Percentiles rank a stretch among this genome's conserved stretches.
phyloP scores from a whole-genome alignment of 92 coral and sea anemone genomes.

The Blastomussa wellsi region DNA sequence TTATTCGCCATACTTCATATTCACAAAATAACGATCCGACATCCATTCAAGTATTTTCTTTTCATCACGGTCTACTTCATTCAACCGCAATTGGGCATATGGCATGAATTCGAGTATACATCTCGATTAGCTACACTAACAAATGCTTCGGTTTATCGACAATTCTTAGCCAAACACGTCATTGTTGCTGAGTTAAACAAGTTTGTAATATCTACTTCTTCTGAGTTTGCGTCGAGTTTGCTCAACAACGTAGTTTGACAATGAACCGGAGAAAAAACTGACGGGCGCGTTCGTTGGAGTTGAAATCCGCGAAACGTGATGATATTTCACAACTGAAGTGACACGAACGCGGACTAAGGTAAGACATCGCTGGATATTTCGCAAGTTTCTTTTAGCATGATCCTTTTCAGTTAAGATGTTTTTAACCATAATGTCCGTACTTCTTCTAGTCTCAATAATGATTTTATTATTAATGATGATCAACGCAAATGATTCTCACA shows the following conservation, averaged over 20 bases:
- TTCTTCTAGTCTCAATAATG: background rate
- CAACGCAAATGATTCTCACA: background rate
- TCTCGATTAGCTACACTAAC: background rate
- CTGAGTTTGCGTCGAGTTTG: background rate
- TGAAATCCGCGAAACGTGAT: background rate
- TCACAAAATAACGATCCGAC: slow-evolving; percentile 16
- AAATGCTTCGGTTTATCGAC: background rate
- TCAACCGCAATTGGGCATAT: slow-evolving; percentile 23
- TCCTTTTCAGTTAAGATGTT: background rate
- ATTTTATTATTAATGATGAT: background rate
- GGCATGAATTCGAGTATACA: slow-evolving; percentile 17
- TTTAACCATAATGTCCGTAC: background rate
- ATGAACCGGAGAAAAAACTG: background rate
- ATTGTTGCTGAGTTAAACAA: slow-evolving; percentile 29
- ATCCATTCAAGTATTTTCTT: background rate
- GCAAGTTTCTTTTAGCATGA: too few species aligned
- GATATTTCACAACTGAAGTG: background rate
- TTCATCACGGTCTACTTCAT: slow-evolving; percentile 16
- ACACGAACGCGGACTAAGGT: background rate
- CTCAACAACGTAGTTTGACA: background rate
- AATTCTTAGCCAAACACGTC: background rate
- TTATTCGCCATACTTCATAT: slow-evolving; percentile 2
- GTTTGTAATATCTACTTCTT: background rate
- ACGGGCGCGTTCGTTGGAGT: background rate
- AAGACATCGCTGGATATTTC: background rate